A percentile compares a stretch with the other conserved stretches of the same genome.
Conservation (phyloP, 2,113 vertebrate species). For the Pseudois nayaur region DNA sequence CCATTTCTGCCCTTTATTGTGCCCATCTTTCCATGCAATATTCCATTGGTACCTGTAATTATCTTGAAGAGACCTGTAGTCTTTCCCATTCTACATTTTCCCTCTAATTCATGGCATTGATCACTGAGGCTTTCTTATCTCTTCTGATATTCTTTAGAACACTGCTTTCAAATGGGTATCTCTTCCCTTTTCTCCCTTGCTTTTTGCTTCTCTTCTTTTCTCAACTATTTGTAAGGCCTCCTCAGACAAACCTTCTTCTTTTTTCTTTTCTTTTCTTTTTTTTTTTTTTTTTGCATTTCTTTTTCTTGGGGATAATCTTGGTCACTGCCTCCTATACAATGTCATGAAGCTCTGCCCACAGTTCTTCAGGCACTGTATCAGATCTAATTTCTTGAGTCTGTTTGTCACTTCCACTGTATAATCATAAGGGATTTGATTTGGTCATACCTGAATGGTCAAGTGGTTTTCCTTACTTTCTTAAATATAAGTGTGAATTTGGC, state of each 20-base stretch:
- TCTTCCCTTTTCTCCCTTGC: neutral
- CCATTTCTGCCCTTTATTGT: neutral
- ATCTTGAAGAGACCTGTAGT: neutral
- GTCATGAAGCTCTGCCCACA: neutral
- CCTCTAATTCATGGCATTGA: neutral
- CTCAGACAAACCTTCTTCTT: neutral
- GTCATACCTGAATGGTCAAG: neutral
- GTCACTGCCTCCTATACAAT: neutral
- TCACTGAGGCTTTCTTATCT: neutral
- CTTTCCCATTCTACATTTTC: neutral
- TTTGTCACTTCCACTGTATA: neutral
- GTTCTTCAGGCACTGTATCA: neutral
- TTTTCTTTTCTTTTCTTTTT: no score
- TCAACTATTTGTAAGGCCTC: neutral
- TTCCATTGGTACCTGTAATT: neutral
- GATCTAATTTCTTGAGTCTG: neutral
- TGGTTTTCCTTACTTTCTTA: neutral
- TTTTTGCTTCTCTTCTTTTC: neutral
- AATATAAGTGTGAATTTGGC: neutral
- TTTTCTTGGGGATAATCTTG: neutral
- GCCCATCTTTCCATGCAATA: neutral
- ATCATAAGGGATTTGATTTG: neutral
- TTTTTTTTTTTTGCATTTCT: neutral
- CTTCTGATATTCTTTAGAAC: neutral
- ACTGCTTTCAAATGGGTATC: neutral